Evolutionary conservation across 1,140 invertebrate species (phyloP).

Genomic region (Lasioglossum baleicum): DNA sequence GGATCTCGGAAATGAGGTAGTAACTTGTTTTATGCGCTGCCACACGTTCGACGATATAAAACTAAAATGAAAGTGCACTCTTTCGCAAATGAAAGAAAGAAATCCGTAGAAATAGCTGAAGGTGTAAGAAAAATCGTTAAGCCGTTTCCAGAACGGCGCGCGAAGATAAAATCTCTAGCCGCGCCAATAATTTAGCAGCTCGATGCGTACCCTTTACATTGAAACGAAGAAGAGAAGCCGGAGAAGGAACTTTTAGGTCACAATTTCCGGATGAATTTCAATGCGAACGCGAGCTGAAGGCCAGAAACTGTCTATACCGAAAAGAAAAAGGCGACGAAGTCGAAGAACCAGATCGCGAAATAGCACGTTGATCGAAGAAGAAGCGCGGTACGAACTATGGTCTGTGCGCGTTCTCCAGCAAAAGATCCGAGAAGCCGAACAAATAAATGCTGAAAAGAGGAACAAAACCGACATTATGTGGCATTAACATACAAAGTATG

Average conservation of each 20-base stretch:
- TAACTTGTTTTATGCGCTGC: too few relatives aligned
- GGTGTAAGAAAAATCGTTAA: background rate
- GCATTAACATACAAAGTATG: constrained; percentile 81
- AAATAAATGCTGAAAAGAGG: constrained; percentile 79
- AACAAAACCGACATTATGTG: constrained; percentile 80
- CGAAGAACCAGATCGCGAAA: constrained; percentile 20
- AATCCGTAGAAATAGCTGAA: too few relatives aligned
- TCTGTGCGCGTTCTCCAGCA: constrained; percentile 52
- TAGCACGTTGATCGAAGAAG: constrained; percentile 8
- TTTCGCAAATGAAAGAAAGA: too few relatives aligned
- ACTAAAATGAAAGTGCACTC: too few relatives aligned
- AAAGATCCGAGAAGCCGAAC: constrained; percentile 68
- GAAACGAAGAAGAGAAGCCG: background rate
- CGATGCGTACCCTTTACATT: background rate
- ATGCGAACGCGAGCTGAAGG: background rate
- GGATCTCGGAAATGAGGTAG: too few relatives aligned
- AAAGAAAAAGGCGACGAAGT: too few relatives aligned
- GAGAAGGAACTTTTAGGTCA: background rate
- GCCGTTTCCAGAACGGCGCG: too few relatives aligned
- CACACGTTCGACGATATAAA: too few relatives aligned
- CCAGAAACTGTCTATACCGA: too few relatives aligned
- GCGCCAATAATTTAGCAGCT: too few relatives aligned
- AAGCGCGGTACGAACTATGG: constrained; percentile 57
- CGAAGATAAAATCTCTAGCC: too few relatives aligned
- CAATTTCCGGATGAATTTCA: constrained; percentile 23